Conservation (phyloP, 2,113 vertebrate species). For the Chaetodon trifascialis region DNA sequence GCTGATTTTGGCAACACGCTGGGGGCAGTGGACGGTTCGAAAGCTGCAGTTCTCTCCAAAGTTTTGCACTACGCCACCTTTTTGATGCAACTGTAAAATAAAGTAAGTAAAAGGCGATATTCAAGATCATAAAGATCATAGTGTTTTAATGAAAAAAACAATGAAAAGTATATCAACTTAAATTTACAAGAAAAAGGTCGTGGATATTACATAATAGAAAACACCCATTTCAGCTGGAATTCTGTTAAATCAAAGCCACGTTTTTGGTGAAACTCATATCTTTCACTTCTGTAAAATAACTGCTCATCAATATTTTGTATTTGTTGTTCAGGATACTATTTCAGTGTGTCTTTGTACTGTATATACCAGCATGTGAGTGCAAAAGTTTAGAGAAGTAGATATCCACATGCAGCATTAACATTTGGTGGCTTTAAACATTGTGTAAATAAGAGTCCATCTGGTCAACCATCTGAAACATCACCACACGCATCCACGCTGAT, state of each 20-base stretch:
- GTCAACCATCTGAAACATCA: conserved; percentile 39
- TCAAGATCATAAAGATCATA: conserved; percentile 50
- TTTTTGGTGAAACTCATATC: conserved; percentile 34
- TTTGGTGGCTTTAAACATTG: conserved; percentile 59
- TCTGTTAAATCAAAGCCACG: conserved; percentile 54
- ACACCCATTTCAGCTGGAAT: conserved; percentile 26
- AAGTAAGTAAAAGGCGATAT: conserved; percentile 3
- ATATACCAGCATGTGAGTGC: conserved; percentile 50
- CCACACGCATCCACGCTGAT: conserved; percentile 44
- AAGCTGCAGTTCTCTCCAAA: background rate
- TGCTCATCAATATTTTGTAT: background rate
- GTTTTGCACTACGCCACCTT: background rate
- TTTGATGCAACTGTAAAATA: background rate
- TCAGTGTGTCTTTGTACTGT: conserved; percentile 34
- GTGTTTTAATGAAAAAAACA: conserved; percentile 64
- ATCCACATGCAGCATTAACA: conserved; percentile 73
- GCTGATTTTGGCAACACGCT: conserved; percentile 36
- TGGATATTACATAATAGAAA: conserved; percentile 54
- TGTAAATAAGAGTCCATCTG: conserved; percentile 43
- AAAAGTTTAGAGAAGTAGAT: conserved; percentile 45
- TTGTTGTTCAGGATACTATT: conserved; percentile 33
- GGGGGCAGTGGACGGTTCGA: background rate
- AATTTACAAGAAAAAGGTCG: conserved; percentile 49
- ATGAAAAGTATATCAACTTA: conserved; percentile 39
- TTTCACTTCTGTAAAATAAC: conserved; percentile 22